Conservation (phyloP, 1,140 invertebrate species). For the Cheumatopsyche charites region DNA sequence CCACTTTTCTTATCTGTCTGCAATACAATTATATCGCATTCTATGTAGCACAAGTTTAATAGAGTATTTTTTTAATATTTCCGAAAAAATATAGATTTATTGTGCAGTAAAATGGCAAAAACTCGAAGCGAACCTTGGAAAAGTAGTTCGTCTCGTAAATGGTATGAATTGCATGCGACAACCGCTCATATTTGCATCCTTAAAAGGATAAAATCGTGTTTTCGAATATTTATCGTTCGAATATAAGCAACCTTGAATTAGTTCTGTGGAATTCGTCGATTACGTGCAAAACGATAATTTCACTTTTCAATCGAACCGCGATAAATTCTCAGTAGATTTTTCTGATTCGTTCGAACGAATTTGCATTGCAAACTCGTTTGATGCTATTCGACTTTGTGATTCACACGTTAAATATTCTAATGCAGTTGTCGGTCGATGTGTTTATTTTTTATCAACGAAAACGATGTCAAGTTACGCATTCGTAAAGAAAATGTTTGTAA, state of each 20-base stretch:
- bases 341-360: neutral
- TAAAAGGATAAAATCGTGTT: too few relatives aligned
- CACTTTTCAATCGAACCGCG: neutral
- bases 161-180: too few relatives aligned
- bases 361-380: constrained; percentile 1
- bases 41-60: neutral
- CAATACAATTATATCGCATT: neutral
- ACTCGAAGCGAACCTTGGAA: too few relatives aligned
- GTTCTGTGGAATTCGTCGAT: too few relatives aligned
- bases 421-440: constrained; percentile 2
- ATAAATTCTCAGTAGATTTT: constrained; percentile 5
- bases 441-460: neutral
- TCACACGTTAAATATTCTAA: constrained; percentile 5
- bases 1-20: neutral
- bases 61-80: neutral
- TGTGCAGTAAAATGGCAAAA: too few relatives aligned
- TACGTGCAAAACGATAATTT: neutral
- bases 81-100: neutral
- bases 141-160: too few relatives aligned
- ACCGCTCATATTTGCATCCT: too few relatives aligned
- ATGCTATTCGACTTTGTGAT: neutral
- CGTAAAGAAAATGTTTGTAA: neutral
- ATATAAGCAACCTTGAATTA: too few relatives aligned
- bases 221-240: too few relatives aligned
- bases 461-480: constrained; percentile 16